Conservation (phyloP, 2,797 vertebrate species). For the Sphenopsis melanotis region DNA sequence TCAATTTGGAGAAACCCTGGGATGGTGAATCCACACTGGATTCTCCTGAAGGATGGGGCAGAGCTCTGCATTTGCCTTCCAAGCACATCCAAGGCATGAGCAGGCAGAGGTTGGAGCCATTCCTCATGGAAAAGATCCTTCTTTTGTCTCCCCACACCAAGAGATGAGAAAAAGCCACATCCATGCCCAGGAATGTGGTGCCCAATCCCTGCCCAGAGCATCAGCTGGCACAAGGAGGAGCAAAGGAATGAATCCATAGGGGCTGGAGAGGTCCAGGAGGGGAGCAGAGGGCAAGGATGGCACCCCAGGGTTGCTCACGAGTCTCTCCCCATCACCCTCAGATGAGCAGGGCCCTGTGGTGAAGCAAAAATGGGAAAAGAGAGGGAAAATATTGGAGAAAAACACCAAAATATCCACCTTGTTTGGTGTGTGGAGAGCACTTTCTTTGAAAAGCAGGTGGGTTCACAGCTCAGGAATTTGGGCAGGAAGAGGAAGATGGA, state of each 20-base stretch:
- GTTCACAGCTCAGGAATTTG: not conserved
- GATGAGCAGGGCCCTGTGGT: not conserved
- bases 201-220: not conserved
- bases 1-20: rapidly evolving
- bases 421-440: not conserved
- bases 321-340: not conserved
- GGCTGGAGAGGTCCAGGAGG: not conserved
- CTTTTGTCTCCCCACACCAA: not conserved
- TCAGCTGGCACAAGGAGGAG: not conserved
- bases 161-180: rapidly evolving
- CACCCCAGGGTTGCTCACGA: rapidly evolving
- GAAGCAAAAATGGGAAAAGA: not conserved
- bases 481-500: not conserved
- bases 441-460: not conserved
- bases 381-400: not conserved
- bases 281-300: not conserved
- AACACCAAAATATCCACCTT: not conserved
- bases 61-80: not conserved
- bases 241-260: not conserved
- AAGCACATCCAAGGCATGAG: not conserved
- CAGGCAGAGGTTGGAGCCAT: not conserved
- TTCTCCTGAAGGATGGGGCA: not conserved
- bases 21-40: not conserved
- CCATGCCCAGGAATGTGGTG: not conserved
- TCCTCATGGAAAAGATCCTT: not conserved